These are phyloP conservation scores for Papilio aristodemus DNA, from an alignment of 1,140 invertebrate species.

Conservation along the genomic window DNA sequence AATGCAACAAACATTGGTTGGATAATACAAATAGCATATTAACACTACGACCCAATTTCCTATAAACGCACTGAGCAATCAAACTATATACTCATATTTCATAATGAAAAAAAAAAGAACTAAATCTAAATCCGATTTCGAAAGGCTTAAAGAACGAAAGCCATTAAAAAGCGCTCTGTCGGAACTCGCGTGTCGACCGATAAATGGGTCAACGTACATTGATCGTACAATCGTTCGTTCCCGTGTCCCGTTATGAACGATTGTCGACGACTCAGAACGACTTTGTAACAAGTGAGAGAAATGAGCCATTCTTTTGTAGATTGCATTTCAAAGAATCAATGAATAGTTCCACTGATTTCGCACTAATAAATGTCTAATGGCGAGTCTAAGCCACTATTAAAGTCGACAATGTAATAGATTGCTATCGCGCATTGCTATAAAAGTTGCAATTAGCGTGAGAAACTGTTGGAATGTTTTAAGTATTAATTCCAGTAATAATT, in stretches of 20 bases:
- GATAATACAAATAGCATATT: background rate
- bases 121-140: constrained; percentile 33
- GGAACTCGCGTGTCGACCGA: constrained; percentile 30
- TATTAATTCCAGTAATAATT: too few relatives aligned
- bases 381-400: background rate
- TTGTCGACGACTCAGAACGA: constrained; percentile 19
- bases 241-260: constrained; percentile 31
- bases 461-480: background rate
- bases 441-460: background rate
- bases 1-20: background rate
- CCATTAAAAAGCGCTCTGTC: constrained; percentile 33
- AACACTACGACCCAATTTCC: background rate
- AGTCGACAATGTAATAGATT: constrained; percentile 3
- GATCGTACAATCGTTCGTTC: constrained; percentile 29
- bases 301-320: constrained; percentile 14
- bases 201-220: constrained; percentile 32
- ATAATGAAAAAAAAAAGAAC: constrained; percentile 21
- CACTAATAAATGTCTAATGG: constrained; percentile 14
- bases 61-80: constrained; percentile 31
- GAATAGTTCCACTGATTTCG: constrained; percentile 8
- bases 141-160: constrained; percentile 35
- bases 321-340: constrained; percentile 15
- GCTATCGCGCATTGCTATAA: background rate
- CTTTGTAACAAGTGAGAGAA: constrained; percentile 18
- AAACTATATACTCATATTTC: constrained; percentile 8